Evolutionary conservation across 2,888 invertebrate species (phyloP).

Genomic region (Sarcophaga caerulescens): DNA sequence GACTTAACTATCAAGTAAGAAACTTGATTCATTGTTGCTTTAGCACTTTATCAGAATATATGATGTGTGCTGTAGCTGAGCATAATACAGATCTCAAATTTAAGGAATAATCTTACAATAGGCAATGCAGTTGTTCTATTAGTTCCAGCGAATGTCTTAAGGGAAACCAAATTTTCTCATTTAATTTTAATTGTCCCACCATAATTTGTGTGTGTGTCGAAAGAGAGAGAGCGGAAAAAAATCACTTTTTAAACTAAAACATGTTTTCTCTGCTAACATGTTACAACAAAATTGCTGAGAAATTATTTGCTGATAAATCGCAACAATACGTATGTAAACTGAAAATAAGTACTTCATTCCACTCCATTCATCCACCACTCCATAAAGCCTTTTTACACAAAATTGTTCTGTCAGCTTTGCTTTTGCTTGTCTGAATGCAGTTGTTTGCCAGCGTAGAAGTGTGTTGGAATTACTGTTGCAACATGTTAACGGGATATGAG

Average conservation of each 20-base stretch:
- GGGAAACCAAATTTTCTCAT: background rate
- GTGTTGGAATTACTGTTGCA: background rate
- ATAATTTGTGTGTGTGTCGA: background rate
- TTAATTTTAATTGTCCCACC: background rate
- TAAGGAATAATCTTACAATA: too few species aligned
- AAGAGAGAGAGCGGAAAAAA: conserved; percentile 15
- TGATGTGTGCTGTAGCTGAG: too few species aligned
- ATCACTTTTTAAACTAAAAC: conserved; percentile 49
- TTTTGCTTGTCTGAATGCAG: background rate
- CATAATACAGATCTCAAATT: too few species aligned
- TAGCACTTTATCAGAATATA: too few species aligned
- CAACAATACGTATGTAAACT: conserved; percentile 56
- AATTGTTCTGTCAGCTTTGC: background rate
- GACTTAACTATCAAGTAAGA: too few species aligned
- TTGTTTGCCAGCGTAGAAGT: background rate
- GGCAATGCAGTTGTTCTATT: too few species aligned
- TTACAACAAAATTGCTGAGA: conserved; percentile 69
- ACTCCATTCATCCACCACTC: background rate
- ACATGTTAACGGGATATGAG: conserved; percentile 40
- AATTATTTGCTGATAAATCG: conserved; percentile 68
- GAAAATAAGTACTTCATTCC: conserved; percentile 44
- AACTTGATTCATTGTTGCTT: too few species aligned
- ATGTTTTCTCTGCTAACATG: conserved; percentile 55
- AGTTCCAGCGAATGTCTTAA: too few species aligned
- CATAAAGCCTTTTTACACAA: background rate